Evolutionary conservation across 2,888 invertebrate species (phyloP), one percentile per base, ranked within the genome.

Genomic region (Aphelenchoides bicaudatus): DNA sequence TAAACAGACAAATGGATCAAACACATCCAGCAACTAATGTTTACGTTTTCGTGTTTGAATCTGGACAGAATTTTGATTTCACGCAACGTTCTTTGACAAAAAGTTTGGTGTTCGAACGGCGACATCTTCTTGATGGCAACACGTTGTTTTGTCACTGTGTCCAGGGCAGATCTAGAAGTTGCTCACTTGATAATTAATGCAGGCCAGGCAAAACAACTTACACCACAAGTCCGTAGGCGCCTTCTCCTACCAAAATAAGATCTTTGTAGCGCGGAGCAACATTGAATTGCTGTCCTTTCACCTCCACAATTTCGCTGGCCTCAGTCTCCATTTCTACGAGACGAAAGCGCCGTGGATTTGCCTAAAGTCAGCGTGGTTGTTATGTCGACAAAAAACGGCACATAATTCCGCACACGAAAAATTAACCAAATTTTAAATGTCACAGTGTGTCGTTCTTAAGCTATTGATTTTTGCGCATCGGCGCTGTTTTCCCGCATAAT

Each of bases 151-250:
- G 90, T 91, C 70, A 63, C 61, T 8, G 56, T 55, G 19, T 55
- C 56, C 25, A 56, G 43, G 25, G 56, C 56, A 16, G 56, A 55
- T 10, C 50, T 50, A 19, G 6, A 50, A 50, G 21, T 21, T 21
- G 23, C 39, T 21, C 23, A 19, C 5, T 16, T 50, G 8, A 46
- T 34, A 27, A 46, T 19, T 34, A 52, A 37, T 19, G 2, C 5
- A n/a, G 16, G 4, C 10, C n/a, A 13, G 29, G 27, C 16, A 19
- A 34, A 27, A 39, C 83, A 65, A 93, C 94, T 93, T 87, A 96
- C 94, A 93, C 94, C 82, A 96, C 96, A 93, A 96, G 94, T 79
- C 96, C 96, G 83, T 96, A 96, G 70, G 96, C 96, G 76, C 96
- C 96, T 85, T 96, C 94, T 60, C 96, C 94, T 80, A 96, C 96